Evolutionary conservation across 1,140 invertebrate species (phyloP), one percentile per base, ranked within the genome.

Genomic region (Philotrypesis tridentata): DNA sequence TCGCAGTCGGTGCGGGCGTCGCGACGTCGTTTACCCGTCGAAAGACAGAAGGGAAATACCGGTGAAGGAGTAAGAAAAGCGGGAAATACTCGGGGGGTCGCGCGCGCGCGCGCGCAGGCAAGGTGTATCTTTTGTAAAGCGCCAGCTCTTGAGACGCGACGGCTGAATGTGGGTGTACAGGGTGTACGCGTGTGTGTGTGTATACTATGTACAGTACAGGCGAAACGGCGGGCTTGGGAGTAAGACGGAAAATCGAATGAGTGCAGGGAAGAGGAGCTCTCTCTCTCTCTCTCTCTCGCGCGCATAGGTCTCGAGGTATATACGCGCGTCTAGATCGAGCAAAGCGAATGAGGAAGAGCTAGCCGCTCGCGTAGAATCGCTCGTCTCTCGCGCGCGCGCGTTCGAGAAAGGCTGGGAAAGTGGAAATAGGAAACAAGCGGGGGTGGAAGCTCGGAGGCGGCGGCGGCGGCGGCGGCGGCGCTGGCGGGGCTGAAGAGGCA

Each of bases 401-500:
- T 70, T 76, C 21, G 31, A 31, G 85, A 87, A 87, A 88, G 82
- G 83, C 67, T 86, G 83, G 33, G 84, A 85, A 86, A 85, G 85
- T 86, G 81, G 82, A 88, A 86, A 85, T 80, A 84, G 85, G 79
- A 81, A 84, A 75, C 79, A 77, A 78, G 85, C 84, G 48, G 81
- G 80, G 83, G 79, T 82, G 81, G 84, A 83, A 78, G 82, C 76
- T 73, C 48, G 77, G 60, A 60, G 82, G 75, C 81, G 81, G 67
- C 70, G 83, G 86, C 65, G 74, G 79, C 83, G n/a, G n/a, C 48
- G 77, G 60, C 37, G 82, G 75, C 81, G 81, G 67, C 70, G 83
- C 85, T 61, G 74, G 79, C 83, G 84, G 85, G 83, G 87, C 85
- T 91, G 90, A 91, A 91, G 89, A 91, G 90, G 90, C 90, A 91